Percentiles rank a stretch among this genome's conserved stretches.
phyloP scores from a whole-genome alignment of 2,888 invertebrate genomes.

The Flexamia atlantica region DNA sequence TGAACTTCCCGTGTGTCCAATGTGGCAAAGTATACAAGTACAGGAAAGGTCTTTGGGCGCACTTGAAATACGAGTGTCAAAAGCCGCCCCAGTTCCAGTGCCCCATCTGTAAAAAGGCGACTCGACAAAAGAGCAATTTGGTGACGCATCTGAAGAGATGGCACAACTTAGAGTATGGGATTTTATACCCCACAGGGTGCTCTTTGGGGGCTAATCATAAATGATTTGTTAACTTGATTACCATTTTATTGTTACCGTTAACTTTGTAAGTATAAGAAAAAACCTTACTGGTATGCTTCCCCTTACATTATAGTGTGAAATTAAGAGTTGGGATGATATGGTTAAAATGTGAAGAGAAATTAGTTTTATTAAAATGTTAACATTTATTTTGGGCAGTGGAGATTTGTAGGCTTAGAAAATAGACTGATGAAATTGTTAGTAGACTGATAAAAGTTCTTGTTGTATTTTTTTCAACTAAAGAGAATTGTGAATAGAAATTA shows the following conservation, averaged over 20 bases:
- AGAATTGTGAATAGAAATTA: too few species aligned
- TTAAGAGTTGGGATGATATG: too few species aligned
- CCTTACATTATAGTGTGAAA: too few species aligned
- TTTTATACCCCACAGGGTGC: constrained; percentile 36
- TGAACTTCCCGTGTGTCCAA: constrained; percentile 61
- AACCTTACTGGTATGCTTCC: too few species aligned
- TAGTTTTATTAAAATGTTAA: too few species aligned
- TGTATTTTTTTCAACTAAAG: too few species aligned
- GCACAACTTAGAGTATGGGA: constrained; percentile 52
- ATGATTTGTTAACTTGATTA: background rate
- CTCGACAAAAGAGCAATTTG: constrained; percentile 52
- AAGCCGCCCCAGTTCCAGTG: constrained; percentile 73
- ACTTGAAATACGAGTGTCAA: constrained; percentile 72
- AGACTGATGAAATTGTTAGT: too few species aligned
- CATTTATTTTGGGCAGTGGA: too few species aligned
- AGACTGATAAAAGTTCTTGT: too few species aligned
- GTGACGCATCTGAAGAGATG: constrained; percentile 61
- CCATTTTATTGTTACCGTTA: background rate
- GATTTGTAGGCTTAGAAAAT: too few species aligned
- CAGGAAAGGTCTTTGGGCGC: constrained; percentile 67
- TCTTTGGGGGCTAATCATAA: constrained; percentile 20
- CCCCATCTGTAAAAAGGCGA: constrained; percentile 63
- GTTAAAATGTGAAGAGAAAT: too few species aligned
- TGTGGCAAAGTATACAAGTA: constrained; percentile 72
- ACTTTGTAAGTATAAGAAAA: too few species aligned